These are phyloP conservation scores for Hyposoter didymator DNA, from an alignment of 2,888 invertebrate species.

Conservation along the genomic window DNA sequence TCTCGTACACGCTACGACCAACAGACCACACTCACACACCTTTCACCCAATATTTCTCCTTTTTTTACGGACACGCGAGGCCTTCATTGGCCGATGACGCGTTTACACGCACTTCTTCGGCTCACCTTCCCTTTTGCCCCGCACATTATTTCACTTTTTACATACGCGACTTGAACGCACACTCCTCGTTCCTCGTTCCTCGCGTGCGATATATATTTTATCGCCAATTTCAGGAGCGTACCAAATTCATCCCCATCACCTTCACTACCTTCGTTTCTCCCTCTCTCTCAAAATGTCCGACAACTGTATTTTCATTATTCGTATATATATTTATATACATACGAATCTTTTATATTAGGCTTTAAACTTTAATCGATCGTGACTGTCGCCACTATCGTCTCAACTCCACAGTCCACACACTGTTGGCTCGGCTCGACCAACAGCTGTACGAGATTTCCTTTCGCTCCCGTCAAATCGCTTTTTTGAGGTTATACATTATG, in stretches of 20 bases:
- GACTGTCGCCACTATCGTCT: slow-evolving; percentile 19
- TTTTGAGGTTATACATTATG: slow-evolving; percentile 62
- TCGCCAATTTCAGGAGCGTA: slow-evolving; percentile 31
- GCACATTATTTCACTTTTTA: slow-evolving; percentile 7
- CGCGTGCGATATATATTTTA: slow-evolving; percentile 14
- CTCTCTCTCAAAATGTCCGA: background rate
- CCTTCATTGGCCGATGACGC: slow-evolving; percentile 49
- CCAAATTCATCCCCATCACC: slow-evolving; percentile 25
- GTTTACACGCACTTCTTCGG: slow-evolving; percentile 14
- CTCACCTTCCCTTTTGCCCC: slow-evolving; percentile 8
- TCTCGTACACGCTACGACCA: slow-evolving; percentile 40
- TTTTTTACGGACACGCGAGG: slow-evolving; percentile 50
- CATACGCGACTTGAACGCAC: background rate
- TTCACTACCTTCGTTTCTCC: background rate
- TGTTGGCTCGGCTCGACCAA: slow-evolving; percentile 6
- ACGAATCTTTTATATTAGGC: background rate
- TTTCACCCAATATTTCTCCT: slow-evolving; percentile 49
- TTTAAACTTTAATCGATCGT: slow-evolving; percentile 20
- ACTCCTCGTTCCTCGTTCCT: background rate
- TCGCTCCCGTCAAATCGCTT: slow-evolving; percentile 17
- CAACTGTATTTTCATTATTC: slow-evolving; percentile 8
- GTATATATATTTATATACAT: background rate
- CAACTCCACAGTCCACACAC: background rate
- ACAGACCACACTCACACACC: slow-evolving; percentile 49
- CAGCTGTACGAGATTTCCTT: slow-evolving; percentile 8